Base-by-base conservation (phyloP, 2,113 vertebrate species). In the Lichenostomus cassidix region DNA sequence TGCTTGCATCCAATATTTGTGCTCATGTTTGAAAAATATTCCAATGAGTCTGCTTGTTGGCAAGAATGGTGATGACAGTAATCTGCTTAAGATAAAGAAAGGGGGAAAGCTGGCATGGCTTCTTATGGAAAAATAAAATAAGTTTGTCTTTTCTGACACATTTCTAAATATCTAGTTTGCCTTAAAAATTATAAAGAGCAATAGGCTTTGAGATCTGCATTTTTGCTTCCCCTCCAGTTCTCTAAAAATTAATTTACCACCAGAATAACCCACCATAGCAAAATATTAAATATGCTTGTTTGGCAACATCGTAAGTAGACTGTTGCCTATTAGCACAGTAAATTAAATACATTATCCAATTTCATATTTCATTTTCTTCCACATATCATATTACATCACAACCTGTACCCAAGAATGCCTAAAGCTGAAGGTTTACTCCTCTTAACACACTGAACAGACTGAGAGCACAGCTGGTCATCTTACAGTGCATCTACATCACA, bases 311-410 rank as follows among this genome's bases (percentile, higher is more conserved):
- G 0, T 50, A 29, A 49, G 62, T 42, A 91, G 76, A 42, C 82
- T 90, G n/a, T 37, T 79, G 29, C 84, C 20, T 58, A 87, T 95
- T 96, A 94, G 47, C 69, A 90, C 67, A 87, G 59, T 97, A 95
- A 42, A 92, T 85, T 83, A 90, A 84, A 82, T 83, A 78, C 33
- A 53, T 83, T 83, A 83, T 74, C 76, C 76, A 87, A 92, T 90
- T 96, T 95, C 86, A 62, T 84, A 89, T 96, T 96, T 97, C 21
- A 90, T 71, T 94, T 94, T 93, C 76, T 88, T 94, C 35, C 69
- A 55, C 28, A 70, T 84, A 56, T 87, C 46, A 96, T 90, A 52
- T 35, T 90, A 69, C 71, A 79, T 64, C 25, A 41, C 33, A 88
- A 70, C 60, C 47, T 88, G 44, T 44, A 92, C 74, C 33, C 83